These are phyloP conservation scores for Microtus richardsoni DNA, from an alignment of 2,113 vertebrate genomes.

Conservation along the genomic window DNA sequence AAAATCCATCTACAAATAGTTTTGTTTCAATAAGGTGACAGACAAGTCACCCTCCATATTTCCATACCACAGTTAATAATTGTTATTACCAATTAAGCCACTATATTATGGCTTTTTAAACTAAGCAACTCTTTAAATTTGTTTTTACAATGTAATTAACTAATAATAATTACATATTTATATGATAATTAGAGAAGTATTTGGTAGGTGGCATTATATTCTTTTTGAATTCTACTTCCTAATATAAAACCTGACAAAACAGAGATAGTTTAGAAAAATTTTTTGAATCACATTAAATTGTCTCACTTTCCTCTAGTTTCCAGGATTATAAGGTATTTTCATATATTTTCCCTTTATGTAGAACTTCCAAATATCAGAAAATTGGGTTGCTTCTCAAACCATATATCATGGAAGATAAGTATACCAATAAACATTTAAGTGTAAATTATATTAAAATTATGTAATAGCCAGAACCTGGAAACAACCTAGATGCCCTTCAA, in stretches of 20 bases:
- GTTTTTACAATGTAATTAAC: neutral
- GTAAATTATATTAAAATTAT: neutral
- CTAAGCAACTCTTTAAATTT: neutral
- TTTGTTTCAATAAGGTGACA: neutral
- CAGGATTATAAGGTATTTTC: conserved; percentile 29
- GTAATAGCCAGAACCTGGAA: neutral
- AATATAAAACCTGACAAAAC: neutral
- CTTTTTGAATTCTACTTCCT: neutral
- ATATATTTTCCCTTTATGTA: neutral
- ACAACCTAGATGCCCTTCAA: too few relatives aligned
- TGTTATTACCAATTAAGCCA: neutral
- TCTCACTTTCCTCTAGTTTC: neutral
- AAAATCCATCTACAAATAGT: neutral
- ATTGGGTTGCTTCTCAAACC: neutral
- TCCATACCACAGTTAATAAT: neutral
- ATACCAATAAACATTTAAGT: neutral
- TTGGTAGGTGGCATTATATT: neutral
- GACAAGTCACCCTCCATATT: neutral
- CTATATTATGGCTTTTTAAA: neutral
- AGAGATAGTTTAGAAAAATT: neutral
- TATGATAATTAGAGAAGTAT: neutral
- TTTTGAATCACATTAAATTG: conserved; percentile 24
- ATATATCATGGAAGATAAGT: neutral
- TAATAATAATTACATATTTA: neutral
- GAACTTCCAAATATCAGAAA: conserved; percentile 24